Evolutionary conservation across 2,888 invertebrate genomes (phyloP), one percentile per base, ranked within the genome.

Genomic region (Charanyca ferruginea): DNA sequence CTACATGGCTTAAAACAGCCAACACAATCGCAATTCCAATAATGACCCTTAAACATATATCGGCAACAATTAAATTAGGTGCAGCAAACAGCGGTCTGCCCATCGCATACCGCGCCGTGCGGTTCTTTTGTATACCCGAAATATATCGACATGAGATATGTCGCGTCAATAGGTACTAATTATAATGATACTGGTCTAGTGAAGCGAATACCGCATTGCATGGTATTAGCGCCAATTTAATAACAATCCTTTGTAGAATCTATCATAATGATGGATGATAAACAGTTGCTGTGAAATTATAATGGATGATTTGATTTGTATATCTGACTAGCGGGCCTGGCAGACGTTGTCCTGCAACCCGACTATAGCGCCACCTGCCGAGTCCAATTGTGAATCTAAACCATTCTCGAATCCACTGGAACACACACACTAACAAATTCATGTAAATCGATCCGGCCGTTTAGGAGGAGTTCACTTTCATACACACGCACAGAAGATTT

Each of bases 81-180:
- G 58, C 65, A 51, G 53, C 66, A 61, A 66, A 66, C 66, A 65
- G 70, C 42, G 73, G 74, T 63, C 45, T 55, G 44, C 54, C 55
- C 61, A 71, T 60, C 73, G 54, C 63, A 76, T 77, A 77, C 77
- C 80, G 57, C 64, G 44, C 61, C 25, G 42, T 83, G 83, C 79
- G 86, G 83, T 86, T 78, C 71, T 77, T 84, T 87, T 85, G 83
- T 72, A 60, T 13, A 11, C 20, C 47, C 45, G 47, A 8, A 49
- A 66, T 59, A 66, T 59, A 66, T 54, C 20, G 44, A 57, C 23
- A 65, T 61, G 44, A 58, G 45, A 57, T 57, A 61, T 59, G 47
- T 63, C 25, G 28, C 49, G 42, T 63, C 66, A 67, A 65, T 68
- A 18, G 6, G 22, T 32, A 64, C 59, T 74, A 49, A 77, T 73